Conservation (phyloP, 2,113 vertebrate genomes). For the Zootoca vivipara region DNA sequence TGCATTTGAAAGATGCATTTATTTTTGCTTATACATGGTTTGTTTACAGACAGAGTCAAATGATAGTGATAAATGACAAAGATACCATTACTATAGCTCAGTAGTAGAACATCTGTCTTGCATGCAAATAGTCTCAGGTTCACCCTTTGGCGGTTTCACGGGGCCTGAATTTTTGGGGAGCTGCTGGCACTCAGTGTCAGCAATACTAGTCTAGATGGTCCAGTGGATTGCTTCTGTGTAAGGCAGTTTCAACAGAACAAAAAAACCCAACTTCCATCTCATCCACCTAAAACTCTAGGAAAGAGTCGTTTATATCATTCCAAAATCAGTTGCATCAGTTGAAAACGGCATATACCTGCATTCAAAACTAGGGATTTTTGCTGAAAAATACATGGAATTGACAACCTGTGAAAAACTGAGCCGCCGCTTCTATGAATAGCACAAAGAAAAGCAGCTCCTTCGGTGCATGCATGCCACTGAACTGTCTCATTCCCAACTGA, state of each 20-base stretch:
- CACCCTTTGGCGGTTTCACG: too few species aligned
- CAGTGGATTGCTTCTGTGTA: too few species aligned
- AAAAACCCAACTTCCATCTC: not conserved
- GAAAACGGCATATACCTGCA: not conserved
- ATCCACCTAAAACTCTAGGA: not conserved
- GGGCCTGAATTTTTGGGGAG: not conserved
- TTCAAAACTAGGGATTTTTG: not conserved
- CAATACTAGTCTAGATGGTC: too few species aligned
- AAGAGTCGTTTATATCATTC: constrained; percentile 5
- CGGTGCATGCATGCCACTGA: too few species aligned
- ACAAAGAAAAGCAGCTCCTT: not conserved
- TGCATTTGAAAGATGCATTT: not conserved
- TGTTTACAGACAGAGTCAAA: not conserved
- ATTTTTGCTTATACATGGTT: not conserved
- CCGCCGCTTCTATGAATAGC: not conserved
- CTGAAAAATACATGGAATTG: not conserved
- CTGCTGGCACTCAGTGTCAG: not conserved
- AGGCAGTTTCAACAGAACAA: not conserved
- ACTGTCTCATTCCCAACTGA: not conserved
- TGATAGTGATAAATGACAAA: too few species aligned
- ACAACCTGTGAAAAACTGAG: not conserved
- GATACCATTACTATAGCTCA: too few species aligned
- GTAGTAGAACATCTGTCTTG: too few species aligned
- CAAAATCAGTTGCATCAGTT: not conserved
- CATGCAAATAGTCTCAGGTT: too few species aligned